phyloP scores from a whole-genome alignment of 2,113 vertebrate species.

The Elachura formosa region DNA sequence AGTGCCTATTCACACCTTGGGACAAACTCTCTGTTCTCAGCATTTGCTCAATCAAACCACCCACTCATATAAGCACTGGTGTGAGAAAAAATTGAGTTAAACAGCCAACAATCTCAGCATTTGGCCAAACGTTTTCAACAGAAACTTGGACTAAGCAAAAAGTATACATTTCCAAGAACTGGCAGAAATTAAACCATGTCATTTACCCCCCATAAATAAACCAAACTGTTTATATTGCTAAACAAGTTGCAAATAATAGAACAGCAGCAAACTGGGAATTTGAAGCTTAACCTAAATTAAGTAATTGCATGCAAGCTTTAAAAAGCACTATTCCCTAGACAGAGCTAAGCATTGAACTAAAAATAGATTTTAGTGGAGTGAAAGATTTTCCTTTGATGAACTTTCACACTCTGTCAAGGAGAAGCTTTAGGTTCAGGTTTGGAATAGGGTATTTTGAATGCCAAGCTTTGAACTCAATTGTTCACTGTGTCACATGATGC shows the following conservation, averaged over 20 bases:
- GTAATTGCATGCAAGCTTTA: slow-evolving; percentile 50
- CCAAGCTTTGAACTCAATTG: not conserved
- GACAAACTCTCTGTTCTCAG: not conserved
- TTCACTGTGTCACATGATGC: not conserved
- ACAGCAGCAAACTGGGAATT: slow-evolving; percentile 47
- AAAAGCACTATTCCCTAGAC: slow-evolving; percentile 27
- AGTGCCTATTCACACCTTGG: not conserved
- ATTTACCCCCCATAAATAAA: slow-evolving; percentile 40
- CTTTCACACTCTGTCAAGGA: not conserved
- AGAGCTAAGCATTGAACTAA: slow-evolving; percentile 17
- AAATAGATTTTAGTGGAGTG: slow-evolving; percentile 28
- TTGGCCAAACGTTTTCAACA: not conserved
- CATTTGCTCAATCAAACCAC: not conserved
- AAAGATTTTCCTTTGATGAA: slow-evolving; percentile 17
- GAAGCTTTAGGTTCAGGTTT: not conserved
- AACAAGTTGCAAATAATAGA: slow-evolving; percentile 52
- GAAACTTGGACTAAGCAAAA: not conserved
- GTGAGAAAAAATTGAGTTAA: not conserved
- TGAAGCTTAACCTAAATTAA: slow-evolving; percentile 52
- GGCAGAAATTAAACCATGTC: slow-evolving; percentile 19
- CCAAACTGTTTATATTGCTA: slow-evolving; percentile 40
- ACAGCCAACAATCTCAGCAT: not conserved
- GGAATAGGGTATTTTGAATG: not conserved
- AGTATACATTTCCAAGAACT: slow-evolving; percentile 10
- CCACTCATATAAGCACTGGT: not conserved